These are phyloP conservation scores for Galaxias olidus DNA, from an alignment of 2,797 vertebrate genomes.

Conservation along the genomic window DNA sequence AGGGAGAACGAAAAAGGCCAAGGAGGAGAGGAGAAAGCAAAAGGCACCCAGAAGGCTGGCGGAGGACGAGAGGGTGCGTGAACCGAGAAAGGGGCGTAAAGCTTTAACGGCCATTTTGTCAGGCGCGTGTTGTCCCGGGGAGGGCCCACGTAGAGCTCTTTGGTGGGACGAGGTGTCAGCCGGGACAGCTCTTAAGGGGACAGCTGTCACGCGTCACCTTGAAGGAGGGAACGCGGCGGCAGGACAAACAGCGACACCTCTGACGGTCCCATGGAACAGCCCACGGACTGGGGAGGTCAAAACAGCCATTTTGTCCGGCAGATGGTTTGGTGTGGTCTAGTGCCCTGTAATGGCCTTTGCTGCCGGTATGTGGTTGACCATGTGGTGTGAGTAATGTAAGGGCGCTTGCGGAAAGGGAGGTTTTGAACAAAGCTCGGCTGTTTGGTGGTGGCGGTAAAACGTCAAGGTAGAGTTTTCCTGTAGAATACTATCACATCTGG, in stretches of 20 bases:
- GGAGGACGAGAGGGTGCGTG: slow-evolving; percentile 1
- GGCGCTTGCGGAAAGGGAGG: too few species aligned
- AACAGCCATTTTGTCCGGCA: too few species aligned
- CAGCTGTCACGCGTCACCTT: slow-evolving; percentile 57
- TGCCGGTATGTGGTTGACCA: too few species aligned
- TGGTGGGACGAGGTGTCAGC: slow-evolving; percentile 29
- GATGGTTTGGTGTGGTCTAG: too few species aligned
- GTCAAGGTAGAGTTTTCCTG: too few species aligned
- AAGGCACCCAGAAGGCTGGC: background rate
- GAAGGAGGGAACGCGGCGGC: slow-evolving; percentile 35
- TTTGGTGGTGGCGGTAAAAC: too few species aligned
- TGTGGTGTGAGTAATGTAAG: too few species aligned
- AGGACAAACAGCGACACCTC: slow-evolving; percentile 32
- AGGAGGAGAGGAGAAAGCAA: slow-evolving; percentile 1
- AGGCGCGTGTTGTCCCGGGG: slow-evolving; percentile 26
- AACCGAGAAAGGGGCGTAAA: slow-evolving; percentile 30
- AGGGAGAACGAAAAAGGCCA: background rate
- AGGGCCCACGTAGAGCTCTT: slow-evolving; percentile 31
- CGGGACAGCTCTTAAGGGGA: slow-evolving; percentile 45
- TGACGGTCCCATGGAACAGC: slow-evolving; percentile 43
- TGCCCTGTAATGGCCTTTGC: too few species aligned
- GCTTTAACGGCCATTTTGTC: slow-evolving; percentile 48
- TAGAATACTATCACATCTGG: too few species aligned
- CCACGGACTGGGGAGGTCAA: background rate
- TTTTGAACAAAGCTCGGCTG: too few species aligned